Evolutionary conservation across 2,888 invertebrate genomes (phyloP).

Genomic region (Troides oblongomaculatus): DNA sequence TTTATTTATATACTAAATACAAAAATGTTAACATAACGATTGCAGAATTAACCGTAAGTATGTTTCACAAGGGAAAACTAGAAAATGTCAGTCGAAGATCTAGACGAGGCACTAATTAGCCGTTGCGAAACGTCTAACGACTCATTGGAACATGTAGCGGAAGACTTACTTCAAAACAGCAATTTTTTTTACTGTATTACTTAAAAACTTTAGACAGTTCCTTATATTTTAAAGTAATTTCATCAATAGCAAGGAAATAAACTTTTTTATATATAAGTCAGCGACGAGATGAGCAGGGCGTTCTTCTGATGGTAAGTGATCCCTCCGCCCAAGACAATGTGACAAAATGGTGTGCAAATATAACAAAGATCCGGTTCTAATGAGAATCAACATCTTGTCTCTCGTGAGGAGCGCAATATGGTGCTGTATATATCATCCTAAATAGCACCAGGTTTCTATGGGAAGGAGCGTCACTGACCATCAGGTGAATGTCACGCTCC

Average conservation of each 20-base stretch:
- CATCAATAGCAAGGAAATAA: neutral
- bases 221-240: neutral
- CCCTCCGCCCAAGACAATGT: no score
- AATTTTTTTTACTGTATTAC: neutral
- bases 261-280: neutral
- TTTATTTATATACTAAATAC: neutral
- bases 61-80: conserved; percentile 31
- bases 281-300: no score
- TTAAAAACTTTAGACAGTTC: neutral
- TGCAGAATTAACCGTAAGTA: conserved; percentile 16
- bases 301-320: no score
- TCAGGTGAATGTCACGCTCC: no score
- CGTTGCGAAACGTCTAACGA: conserved; percentile 13
- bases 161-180: neutral
- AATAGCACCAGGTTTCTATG: no score
- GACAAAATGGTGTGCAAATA: no score
- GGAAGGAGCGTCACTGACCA: no score
- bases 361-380: no score
- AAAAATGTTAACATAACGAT: neutral
- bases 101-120: conserved; percentile 28
- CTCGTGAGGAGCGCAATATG: no score
- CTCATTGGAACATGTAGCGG: neutral
- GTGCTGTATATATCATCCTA: no score
- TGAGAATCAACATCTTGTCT: no score
- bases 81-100: conserved; percentile 28